These are phyloP conservation scores for Bombylius major DNA, from an alignment of 2,888 invertebrate species.

Conservation along the genomic window DNA sequence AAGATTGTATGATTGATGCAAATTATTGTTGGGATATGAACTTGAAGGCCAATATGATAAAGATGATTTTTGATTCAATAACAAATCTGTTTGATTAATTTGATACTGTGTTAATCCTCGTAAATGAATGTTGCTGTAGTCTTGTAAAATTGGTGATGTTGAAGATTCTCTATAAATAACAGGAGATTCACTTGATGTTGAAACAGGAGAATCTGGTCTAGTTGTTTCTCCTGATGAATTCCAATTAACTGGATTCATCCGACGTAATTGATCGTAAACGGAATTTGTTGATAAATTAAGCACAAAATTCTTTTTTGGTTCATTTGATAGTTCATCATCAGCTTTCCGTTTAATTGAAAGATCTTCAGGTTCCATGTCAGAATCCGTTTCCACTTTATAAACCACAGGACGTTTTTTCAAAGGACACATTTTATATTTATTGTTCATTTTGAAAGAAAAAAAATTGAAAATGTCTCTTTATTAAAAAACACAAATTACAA, in stretches of 20 bases:
- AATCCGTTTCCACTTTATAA: slow-evolving; percentile 45
- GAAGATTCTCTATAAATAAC: slow-evolving; percentile 19
- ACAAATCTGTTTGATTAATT: slow-evolving; percentile 9
- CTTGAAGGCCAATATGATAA: slow-evolving; percentile 19
- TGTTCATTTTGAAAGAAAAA: slow-evolving; percentile 41
- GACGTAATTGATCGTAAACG: slow-evolving; percentile 9
- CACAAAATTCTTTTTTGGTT: slow-evolving; percentile 26
- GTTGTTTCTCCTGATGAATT: not conserved
- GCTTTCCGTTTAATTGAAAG: slow-evolving; percentile 31
- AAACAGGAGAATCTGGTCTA: slow-evolving; percentile 5
- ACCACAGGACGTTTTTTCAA: slow-evolving; percentile 79
- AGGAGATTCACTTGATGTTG: slow-evolving; percentile 11
- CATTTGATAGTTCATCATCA: slow-evolving; percentile 13
- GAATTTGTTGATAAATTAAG: slow-evolving; percentile 26
- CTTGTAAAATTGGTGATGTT: slow-evolving; percentile 18
- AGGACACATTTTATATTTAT: slow-evolving; percentile 73
- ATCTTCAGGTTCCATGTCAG: slow-evolving; percentile 31
- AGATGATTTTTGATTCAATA: slow-evolving; percentile 18
- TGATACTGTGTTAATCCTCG: slow-evolving; percentile 24
- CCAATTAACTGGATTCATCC: not conserved
- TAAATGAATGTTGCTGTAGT: slow-evolving; percentile 24
- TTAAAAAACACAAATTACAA: slow-evolving; percentile 3
- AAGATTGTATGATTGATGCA: slow-evolving; percentile 22
- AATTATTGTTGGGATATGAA: not conserved
- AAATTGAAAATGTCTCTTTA: not conserved